phyloP scores from a whole-genome alignment of 2,113 vertebrate species.

The Pycnonotus jocosus region DNA sequence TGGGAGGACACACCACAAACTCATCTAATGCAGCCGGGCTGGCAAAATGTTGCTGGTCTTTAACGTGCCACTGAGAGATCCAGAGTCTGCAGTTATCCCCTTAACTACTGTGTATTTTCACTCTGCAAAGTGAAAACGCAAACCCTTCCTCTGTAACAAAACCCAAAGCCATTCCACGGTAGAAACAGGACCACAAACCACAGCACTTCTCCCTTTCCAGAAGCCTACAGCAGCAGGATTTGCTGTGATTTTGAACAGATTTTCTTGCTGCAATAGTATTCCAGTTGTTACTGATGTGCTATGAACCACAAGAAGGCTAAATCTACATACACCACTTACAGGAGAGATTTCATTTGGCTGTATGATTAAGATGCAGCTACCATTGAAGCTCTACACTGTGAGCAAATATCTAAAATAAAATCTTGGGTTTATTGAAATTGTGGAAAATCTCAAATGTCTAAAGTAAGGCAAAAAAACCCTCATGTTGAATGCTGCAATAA shows the following conservation, averaged over 20 bases:
- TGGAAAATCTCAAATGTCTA: background rate
- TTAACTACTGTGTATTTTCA: background rate
- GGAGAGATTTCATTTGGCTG: background rate
- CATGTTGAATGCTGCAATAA: background rate
- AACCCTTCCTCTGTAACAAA: background rate
- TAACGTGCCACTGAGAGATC: background rate
- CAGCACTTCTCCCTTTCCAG: background rate
- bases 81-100: background rate
- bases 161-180: background rate
- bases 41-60: background rate
- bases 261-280: background rate
- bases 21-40: accelerated
- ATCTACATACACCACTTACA: background rate
- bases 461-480: background rate
- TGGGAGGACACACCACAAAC: background rate
- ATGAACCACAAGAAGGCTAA: background rate
- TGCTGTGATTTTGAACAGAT: background rate
- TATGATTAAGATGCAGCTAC: background rate
- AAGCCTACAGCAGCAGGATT: background rate
- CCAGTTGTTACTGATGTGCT: background rate
- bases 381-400: background rate
- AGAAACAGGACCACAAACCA: background rate
- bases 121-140: background rate
- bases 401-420: background rate
- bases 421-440: background rate